Base-by-base conservation (phyloP, 2,888 invertebrate species). In the Watsonalla cultraria region DNA sequence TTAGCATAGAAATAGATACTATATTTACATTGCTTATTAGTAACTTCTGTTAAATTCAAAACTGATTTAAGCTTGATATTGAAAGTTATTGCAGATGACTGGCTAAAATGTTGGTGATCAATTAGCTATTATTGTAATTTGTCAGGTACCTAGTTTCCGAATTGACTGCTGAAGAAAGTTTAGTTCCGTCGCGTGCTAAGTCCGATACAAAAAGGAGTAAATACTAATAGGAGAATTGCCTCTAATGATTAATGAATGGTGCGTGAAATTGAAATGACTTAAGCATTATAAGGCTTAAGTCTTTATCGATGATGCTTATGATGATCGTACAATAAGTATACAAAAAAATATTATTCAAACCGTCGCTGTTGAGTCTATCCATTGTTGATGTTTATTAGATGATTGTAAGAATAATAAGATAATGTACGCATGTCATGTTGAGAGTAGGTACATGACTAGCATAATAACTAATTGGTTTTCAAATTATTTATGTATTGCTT, bases 71-170 rank as follows among this genome's bases (percentile, higher is more conserved):
- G 24, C 24, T 24, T 24, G 24, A 24, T 24, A 24, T 24, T 24
- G 4, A 61, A 64, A 73, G 61, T 64, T 57, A 61, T 63, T 4
- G 24, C 4, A 24, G 24, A 24, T 24, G 5, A 11, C 42, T 5
- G 42, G 11, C 11, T 69, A 56, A 66, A 71, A 73, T 76, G 62
- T 70, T 65, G 62, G 65, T 68, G 74, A 75, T 78, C 76, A 79
- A 81, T 83, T 82, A 81, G 69, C 67, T 64, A 71, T 79, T 78
- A 84, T 85, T 84, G 78, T 77, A 74, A 84, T 84, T 80, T 82
- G 78, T 83, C 76, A 78, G 76, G 66, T 74, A n/a, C n/a, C n/a
- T n/a, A 70, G 66, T 64, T 60, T 68, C 65, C 59, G 65, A 61
- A 57, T 54, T 65, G 54, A 54, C 54, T 53, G 55, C 59, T 57